These are phyloP conservation scores for Allobates femoralis DNA, from an alignment of 2,797 vertebrate species.

Conservation along the genomic window DNA sequence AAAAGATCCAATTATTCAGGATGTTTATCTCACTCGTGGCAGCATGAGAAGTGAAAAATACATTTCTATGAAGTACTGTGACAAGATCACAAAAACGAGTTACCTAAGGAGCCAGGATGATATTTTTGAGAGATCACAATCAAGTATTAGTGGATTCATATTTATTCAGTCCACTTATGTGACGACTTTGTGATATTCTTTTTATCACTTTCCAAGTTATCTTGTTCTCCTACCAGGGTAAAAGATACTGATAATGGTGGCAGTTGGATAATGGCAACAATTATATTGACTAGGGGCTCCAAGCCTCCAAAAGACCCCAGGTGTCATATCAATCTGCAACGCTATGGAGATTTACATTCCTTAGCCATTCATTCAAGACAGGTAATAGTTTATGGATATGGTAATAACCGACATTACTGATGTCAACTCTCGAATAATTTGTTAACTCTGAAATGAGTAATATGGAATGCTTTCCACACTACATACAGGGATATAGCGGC, in stretches of 20 bases:
- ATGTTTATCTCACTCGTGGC: slow-evolving; percentile 20
- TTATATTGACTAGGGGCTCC: neutral
- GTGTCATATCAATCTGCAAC: neutral
- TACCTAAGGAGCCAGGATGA: neutral
- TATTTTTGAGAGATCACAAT: neutral
- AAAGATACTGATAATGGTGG: neutral
- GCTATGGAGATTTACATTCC: too few species aligned
- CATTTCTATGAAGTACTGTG: neutral
- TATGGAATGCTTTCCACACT: neutral
- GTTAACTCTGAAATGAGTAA: neutral
- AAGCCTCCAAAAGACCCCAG: neutral
- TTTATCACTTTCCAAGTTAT: neutral
- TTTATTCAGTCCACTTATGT: neutral
- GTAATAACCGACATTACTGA: neutral
- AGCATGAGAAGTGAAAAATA: neutral
- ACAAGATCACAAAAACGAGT: neutral
- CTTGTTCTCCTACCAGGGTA: neutral
- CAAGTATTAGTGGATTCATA: neutral
- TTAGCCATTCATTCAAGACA: too few species aligned
- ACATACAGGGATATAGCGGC: neutral
- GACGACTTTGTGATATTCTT: neutral
- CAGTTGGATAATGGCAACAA: neutral
- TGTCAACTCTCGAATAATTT: neutral
- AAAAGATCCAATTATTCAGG: slow-evolving; percentile 45
- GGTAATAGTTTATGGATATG: neutral